These are phyloP conservation scores for Hepsetus odoe DNA, from an alignment of 2,113 vertebrate genomes.

Conservation along the genomic window DNA sequence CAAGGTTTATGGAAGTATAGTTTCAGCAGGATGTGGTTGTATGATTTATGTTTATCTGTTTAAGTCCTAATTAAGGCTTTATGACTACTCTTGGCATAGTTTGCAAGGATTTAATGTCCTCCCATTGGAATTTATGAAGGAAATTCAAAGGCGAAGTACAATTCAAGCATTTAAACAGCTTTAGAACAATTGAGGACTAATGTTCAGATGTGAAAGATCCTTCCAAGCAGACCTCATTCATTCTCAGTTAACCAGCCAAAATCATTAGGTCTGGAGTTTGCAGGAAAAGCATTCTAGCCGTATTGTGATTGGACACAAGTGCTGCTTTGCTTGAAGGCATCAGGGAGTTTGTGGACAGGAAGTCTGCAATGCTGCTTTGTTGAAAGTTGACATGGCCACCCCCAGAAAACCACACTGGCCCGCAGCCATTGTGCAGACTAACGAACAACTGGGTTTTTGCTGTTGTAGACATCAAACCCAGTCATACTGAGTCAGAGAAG, in stretches of 20 bases:
- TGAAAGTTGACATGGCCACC: constrained; percentile 53
- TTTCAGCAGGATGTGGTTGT: neutral
- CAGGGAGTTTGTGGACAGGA: constrained; percentile 53
- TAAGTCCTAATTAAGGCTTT: constrained; percentile 14
- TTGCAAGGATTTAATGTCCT: neutral
- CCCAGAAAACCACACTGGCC: constrained; percentile 42
- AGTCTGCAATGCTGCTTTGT: constrained; percentile 53
- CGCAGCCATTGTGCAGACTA: constrained; percentile 32
- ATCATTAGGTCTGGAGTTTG: constrained; percentile 36
- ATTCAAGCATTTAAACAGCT: neutral
- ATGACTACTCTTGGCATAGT: neutral
- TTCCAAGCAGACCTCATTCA: constrained; percentile 33
- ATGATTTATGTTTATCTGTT: neutral
- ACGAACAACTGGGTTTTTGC: constrained; percentile 32
- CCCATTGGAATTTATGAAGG: constrained; percentile 11
- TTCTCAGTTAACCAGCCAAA: constrained; percentile 40
- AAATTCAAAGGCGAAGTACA: neutral
- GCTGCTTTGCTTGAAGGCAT: constrained; percentile 50
- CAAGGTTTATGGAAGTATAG: neutral
- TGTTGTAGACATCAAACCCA: constrained; percentile 10
- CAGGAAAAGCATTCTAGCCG: constrained; percentile 38
- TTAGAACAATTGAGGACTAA: constrained; percentile 4
- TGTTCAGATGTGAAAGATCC: constrained; percentile 14
- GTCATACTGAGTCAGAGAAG: constrained; percentile 26
- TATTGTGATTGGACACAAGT: constrained; percentile 56